Percentiles rank a stretch among this genome's conserved stretches.
phyloP scores from a whole-genome alignment of 2,888 invertebrate species.

The Exephanes ischioxanthus region DNA sequence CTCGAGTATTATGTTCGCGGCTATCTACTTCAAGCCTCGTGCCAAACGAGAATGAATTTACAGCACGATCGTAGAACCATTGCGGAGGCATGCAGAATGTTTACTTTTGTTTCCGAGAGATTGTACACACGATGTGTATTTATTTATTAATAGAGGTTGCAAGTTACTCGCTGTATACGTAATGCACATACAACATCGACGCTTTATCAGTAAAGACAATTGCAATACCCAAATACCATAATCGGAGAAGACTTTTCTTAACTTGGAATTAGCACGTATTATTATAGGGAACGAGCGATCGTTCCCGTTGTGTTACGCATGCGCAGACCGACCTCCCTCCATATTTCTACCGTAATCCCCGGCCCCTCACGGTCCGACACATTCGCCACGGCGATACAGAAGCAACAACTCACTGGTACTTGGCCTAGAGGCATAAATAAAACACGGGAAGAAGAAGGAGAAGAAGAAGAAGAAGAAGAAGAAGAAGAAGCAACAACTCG shows the following conservation, averaged over 20 bases:
- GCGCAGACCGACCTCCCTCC: conserved; percentile 14
- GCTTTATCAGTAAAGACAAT: background rate
- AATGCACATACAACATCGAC: background rate
- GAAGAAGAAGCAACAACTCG: conserved; percentile 4
- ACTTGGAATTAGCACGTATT: no score
- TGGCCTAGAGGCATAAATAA: no score
- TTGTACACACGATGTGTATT: background rate
- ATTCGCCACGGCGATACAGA: background rate
- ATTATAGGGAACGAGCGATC: background rate
- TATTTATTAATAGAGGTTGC: conserved; percentile 20
- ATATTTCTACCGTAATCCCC: background rate
- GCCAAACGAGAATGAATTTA: conserved; percentile 77
- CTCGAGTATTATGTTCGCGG: conserved; percentile 89
- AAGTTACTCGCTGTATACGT: background rate
- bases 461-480: no score
- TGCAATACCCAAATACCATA: no score
- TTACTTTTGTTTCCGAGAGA: conserved; percentile 53
- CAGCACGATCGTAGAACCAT: conserved; percentile 4
- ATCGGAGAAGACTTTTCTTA: no score
- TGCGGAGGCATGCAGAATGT: conserved; percentile 15
- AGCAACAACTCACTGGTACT: conserved; percentile 10
- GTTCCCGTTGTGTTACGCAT: conserved; percentile 45
- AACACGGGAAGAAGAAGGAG: no score
- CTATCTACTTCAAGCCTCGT: conserved; percentile 88
- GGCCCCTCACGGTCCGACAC: background rate